Percentiles rank a stretch among this genome's conserved stretches.
These are phyloP conservation scores for Bos javanicus DNA, from an alignment of 2,113 vertebrate species.

Conservation along the genomic window DNA sequence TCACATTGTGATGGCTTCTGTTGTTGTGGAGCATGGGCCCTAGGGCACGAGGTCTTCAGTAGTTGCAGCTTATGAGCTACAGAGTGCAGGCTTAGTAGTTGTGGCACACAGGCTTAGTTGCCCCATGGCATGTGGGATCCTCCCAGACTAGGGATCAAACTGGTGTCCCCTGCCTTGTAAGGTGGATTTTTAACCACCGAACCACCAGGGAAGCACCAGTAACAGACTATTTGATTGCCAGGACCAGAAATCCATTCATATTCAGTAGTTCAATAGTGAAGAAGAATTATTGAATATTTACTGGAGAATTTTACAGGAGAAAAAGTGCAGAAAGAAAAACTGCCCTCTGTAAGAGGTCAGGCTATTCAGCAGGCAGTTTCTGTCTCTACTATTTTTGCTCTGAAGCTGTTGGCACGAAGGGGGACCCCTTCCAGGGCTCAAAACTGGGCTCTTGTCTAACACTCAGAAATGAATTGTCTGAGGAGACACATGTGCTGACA, in stretches of 20 bases:
- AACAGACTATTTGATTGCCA: background rate
- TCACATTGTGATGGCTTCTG: background rate
- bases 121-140: background rate
- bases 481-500: background rate
- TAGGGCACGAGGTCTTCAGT: background rate
- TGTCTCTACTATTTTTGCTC: background rate
- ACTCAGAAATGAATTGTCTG: background rate
- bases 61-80: background rate
- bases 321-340: background rate
- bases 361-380: background rate
- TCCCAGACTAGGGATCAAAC: background rate
- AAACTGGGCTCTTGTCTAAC: background rate
- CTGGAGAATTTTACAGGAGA: background rate
- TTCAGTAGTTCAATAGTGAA: background rate
- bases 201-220: background rate
- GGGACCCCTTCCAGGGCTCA: background rate
- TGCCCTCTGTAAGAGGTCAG: background rate
- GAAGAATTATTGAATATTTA: background rate
- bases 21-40: background rate
- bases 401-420: background rate
- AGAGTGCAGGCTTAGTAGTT: background rate
- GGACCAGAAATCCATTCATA: background rate
- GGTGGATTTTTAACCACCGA: background rate
- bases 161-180: background rate
- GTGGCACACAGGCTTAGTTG: background rate